Base-by-base conservation (phyloP, 1,140 invertebrate genomes). In the Cotesia vestalis region DNA sequence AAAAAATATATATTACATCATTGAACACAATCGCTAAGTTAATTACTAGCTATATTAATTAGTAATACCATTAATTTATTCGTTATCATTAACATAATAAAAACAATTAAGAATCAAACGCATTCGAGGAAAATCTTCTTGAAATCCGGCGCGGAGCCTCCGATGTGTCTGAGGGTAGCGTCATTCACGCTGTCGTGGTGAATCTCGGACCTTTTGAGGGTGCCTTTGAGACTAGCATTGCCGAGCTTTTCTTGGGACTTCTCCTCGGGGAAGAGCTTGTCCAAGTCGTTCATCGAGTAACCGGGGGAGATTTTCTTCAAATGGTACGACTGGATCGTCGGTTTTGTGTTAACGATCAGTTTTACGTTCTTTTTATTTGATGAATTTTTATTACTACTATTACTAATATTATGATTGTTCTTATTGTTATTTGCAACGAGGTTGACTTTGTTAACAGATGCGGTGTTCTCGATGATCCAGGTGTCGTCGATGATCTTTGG, bases 61-160 rank as follows among this genome's bases (percentile, higher is more conserved):
- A 46, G 40, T 46, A 46, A 46, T 46, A 46, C 8, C 40, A 46
- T 46, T 46, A 46, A 46, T 27, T 67, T 14, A 12, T n/a, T 34
- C 3, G 57, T 12, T 53, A 67, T 9, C 34, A 52, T 9, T 12
- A 17, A 11, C n/a, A n/a, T 20, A 53, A 53, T 20, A 59, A 57
- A 38, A 68, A 14, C 57, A 14, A 17, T 36, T 40, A 2, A 38
- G 8, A 38, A 40, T 83, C 76, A 89, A 68, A 89, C 85, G 73
- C 88, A 89, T 60, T 89, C 88, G 64, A 89, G 85, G 71, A 89
- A 89, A 35, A 89, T 85, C 77, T 88, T 89, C 66, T 89, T 89
- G 35, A 89, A 86, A 77, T 89, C 88, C 0, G 88, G 88, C 20
- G 83, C 88, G 57, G 88, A 89, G 0, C 86, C 87, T 12, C 86